Evolutionary conservation across 2,113 vertebrate species (phyloP), one percentile per base, ranked within the genome.

Genomic region (Phoxinus phoxinus): DNA sequence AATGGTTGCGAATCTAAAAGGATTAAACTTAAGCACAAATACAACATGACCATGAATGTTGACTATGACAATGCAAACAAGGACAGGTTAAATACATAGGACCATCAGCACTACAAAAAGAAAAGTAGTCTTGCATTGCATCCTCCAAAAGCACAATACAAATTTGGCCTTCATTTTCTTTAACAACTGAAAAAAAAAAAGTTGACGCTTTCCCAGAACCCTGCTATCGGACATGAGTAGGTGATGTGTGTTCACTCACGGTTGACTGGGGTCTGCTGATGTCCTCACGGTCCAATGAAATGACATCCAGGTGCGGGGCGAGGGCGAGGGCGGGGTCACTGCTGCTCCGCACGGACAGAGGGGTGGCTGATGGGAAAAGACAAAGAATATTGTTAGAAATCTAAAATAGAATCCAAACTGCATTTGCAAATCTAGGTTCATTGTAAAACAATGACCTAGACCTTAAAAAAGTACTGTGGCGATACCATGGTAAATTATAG

Each of bases 271-370:
- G 95, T 90, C 93, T 87, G 85, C 74, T 88, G 35, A 89, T 88
- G 85, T 94, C 90, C 58, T 81, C 79, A 5, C 89, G 69, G 76
- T 94, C 92, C 69, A 93, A 86, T 81, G 90, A 32, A 59, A 88
- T 89, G 0, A 21, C 41, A 56, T 95, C 94, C 80, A 87, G 74
- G 61, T 94, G 91, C 2, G 88, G 92, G 0, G 92, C 91, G 48
- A 95, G 53, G 2, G 89, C 88, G 37, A 95, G 53, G 2, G 89
- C 88, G 37, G 96, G 94, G 88, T 96, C 96, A 85, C 96, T 96
- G 94, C 96, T 97, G 88, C 95, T 93, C 86, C 96, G 94, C 25
- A 97, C 96, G 79, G 96, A 88, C 35, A 97, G 94, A 0, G 95
- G 96, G 10, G 95, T 96, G 80, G 95, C 96, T 97, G 87, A 0